Percentiles rank a stretch among this genome's conserved stretches.
phyloP scores from a whole-genome alignment of 2,113 vertebrate species.

The Serilophus lunatus region DNA sequence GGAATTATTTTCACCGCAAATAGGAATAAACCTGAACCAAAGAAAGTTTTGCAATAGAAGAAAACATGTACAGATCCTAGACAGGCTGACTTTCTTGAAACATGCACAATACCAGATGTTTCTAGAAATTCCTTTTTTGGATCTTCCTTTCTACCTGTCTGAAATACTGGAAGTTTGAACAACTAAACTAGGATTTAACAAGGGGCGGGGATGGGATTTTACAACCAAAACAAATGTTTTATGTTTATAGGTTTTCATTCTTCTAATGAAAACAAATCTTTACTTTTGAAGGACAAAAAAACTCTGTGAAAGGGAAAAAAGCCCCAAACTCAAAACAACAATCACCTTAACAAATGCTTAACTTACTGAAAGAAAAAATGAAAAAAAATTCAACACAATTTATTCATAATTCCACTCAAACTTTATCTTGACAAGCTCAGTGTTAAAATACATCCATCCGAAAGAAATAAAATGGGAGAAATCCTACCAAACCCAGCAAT shows the following conservation, averaged over 20 bases:
- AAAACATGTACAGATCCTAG: neutral
- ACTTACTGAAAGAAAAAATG: neutral
- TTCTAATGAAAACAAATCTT: neutral
- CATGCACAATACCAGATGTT: neutral
- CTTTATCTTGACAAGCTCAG: neutral
- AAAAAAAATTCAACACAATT: neutral
- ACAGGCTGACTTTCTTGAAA: neutral
- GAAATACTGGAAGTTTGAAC: neutral
- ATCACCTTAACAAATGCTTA: neutral
- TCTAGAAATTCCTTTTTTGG: neutral
- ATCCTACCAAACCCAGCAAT: neutral
- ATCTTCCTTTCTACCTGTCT: neutral
- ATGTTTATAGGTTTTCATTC: neutral
- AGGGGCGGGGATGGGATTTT: neutral
- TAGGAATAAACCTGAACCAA: neutral
- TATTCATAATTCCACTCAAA: neutral
- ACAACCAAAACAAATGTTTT: neutral
- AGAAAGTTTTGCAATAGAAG: neutral
- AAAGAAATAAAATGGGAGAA: neutral
- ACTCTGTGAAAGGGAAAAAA: neutral
- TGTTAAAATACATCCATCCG: neutral
- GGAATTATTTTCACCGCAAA: neutral
- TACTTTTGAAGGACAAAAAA: neutral
- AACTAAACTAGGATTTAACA: neutral
- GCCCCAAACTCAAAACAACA: accelerated